Conservation (phyloP, 2,113 vertebrate species). For the Ptychochromis oligacanthus region DNA sequence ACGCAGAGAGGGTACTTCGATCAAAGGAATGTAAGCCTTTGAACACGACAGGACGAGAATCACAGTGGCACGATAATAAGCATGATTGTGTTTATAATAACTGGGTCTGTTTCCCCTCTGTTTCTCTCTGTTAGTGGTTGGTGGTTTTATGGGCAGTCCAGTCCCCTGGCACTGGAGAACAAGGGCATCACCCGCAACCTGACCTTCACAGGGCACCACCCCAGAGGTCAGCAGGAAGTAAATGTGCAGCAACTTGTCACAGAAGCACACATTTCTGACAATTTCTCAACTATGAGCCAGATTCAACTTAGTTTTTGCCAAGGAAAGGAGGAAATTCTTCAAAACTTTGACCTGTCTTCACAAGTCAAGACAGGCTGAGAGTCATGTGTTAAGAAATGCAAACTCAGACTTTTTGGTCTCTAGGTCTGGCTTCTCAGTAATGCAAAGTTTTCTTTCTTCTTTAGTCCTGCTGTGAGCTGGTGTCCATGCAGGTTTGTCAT, state of each 20-base stretch:
- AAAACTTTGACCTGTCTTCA: slow-evolving; percentile 48
- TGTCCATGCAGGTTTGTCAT: neutral
- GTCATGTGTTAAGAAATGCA: slow-evolving; percentile 22
- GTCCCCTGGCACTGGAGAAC: slow-evolving; percentile 43
- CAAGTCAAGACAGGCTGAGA: slow-evolving; percentile 56
- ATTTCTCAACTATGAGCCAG: slow-evolving; percentile 28
- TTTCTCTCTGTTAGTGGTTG: slow-evolving; percentile 58
- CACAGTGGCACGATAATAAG: slow-evolving; percentile 69
- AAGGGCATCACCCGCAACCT: slow-evolving; percentile 49
- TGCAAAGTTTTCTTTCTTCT: neutral
- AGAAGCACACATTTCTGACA: slow-evolving; percentile 39
- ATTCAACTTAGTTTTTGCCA: slow-evolving; percentile 39
- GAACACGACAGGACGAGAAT: slow-evolving; percentile 64
- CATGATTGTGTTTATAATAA: slow-evolving; percentile 72
- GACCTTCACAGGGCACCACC: slow-evolving; percentile 60
- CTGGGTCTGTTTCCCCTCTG: slow-evolving; percentile 52
- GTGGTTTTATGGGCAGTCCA: slow-evolving; percentile 62
- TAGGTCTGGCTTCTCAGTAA: slow-evolving; percentile 11
- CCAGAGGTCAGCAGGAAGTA: slow-evolving; percentile 75
- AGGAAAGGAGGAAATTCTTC: slow-evolving; percentile 63
- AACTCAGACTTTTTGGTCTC: slow-evolving; percentile 35
- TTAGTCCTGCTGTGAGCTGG: neutral
- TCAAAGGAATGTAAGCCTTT: slow-evolving; percentile 66
- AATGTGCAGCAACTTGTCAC: slow-evolving; percentile 27
- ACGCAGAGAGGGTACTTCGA: slow-evolving; percentile 35